phyloP scores from a whole-genome alignment of 2,888 invertebrate species.

The Micoletzkya japonica region DNA sequence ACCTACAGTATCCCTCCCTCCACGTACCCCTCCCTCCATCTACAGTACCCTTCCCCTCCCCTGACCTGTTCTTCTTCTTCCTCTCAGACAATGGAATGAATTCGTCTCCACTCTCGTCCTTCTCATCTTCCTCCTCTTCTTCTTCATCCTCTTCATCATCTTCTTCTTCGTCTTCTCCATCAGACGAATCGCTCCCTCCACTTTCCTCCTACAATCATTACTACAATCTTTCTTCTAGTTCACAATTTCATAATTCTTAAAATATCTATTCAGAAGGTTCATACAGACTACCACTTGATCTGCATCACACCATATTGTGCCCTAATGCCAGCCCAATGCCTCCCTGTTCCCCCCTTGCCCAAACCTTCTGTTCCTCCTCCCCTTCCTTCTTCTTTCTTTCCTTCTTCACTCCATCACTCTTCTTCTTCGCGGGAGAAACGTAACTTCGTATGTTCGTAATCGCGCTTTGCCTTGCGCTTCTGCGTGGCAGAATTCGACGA shows the following conservation, averaged over 20 bases:
- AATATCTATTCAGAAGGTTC: no score
- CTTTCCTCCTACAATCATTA: constrained; percentile 18
- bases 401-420: constrained; percentile 57
- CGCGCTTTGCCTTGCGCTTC: constrained; percentile 49
- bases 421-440: constrained; percentile 29
- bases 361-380: constrained; percentile 51
- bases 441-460: constrained; percentile 41
- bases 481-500: constrained; percentile 53
- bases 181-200: constrained; percentile 16
- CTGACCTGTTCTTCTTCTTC: constrained; percentile 37
- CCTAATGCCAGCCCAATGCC: no score
- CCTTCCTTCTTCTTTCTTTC: constrained; percentile 25
- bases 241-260: no score
- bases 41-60: no score
- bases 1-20: no score
- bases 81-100: constrained; percentile 37
- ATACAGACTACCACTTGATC: no score
- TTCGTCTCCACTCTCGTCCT: constrained; percentile 79
- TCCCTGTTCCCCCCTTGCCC: no score
- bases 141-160: constrained; percentile 66
- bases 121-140: constrained; percentile 71
- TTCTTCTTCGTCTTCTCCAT: constrained; percentile 35
- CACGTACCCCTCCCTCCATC: no score
- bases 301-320: no score
- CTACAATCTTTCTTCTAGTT: no score